Base-by-base conservation (phyloP, 1,140 invertebrate genomes). In the Lepidotrigona ventralis region DNA sequence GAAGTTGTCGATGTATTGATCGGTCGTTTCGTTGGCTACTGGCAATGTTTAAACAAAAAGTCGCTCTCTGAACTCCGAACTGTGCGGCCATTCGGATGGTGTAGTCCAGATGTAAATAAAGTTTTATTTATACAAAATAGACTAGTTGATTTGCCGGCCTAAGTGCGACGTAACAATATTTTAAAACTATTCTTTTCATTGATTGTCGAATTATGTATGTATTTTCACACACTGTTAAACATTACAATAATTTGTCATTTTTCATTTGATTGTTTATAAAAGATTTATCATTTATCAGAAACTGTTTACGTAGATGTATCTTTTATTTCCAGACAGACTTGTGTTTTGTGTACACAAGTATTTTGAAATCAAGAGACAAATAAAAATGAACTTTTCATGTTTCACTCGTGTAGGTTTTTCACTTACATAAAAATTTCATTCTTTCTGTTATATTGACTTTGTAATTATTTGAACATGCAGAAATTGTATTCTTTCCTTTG, bases 291-390 rank as follows among this genome's bases (percentile, higher is more conserved):
- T 46, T 46, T 46, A 46, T 46, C 6, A 46, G 8, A 46, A 8
- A 46, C 6, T 46, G 6, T 46, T 12, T 60, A n/a, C 23, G 1
- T 14, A 14, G 58, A 60, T 14, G 12, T n/a, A n/a, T 60, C 11
- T n/a, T 60, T 11, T n/a, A 11, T n/a, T 12, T n/a, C 23, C 9
- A 12, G n/a, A 60, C 1, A 14, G 12, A 60, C 23, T n/a, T n/a
- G 1, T 60, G 12, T n/a, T 46, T 60, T 23, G 23, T 2, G 3
- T 23, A 14, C 2, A 0, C 11, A 0, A 0, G 1, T n/a, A n/a
- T 11, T 60, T 14, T 23, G 12, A 60, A 60, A 60, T 60, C 12
- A 2, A 60, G 23, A n/a, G 58, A 60, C 5, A 23, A 23, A 60
- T 11, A 14, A n/a, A 23, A 60, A 60, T n/a, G 58, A 23, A 11